phyloP scores from a whole-genome alignment of 2,797 vertebrate species.

The Botia almorhae region DNA sequence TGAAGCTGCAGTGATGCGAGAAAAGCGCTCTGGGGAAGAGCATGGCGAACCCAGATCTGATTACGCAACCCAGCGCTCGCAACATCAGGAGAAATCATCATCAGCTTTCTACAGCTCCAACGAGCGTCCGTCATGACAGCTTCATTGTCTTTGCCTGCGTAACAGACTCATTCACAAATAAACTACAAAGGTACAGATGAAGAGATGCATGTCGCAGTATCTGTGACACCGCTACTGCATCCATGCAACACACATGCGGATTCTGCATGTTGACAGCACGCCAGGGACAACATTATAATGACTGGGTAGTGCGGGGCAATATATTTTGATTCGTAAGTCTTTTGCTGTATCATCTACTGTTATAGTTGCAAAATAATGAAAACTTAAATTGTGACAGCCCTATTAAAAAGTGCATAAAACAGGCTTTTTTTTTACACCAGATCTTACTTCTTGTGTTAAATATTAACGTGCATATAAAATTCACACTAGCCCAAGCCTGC shows the following conservation, averaged over 20 bases:
- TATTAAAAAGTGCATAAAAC: neutral
- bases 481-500: too few relatives aligned
- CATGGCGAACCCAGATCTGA: slow-evolving; percentile 32
- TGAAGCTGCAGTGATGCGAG: slow-evolving; percentile 29
- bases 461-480: neutral
- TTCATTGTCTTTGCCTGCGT: slow-evolving; percentile 5
- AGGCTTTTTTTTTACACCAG: neutral
- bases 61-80: slow-evolving; percentile 41
- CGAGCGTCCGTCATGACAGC: slow-evolving; percentile 18
- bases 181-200: slow-evolving; percentile 23
- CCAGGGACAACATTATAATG: neutral
- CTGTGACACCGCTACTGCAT: neutral
- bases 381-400: too few relatives aligned
- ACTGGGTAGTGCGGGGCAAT: neutral
- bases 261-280: neutral
- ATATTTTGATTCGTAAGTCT: neutral
- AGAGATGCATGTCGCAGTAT: neutral
- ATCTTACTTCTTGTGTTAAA: neutral
- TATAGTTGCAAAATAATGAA: too few relatives aligned
- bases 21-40: slow-evolving; percentile 40
- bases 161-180: slow-evolving; percentile 42
- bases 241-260: neutral
- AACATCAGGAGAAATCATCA: slow-evolving; percentile 43
- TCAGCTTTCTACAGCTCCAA: slow-evolving; percentile 33
- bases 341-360: too few relatives aligned